phyloP scores from a whole-genome alignment of 2,888 invertebrate species.

The Petrophora chlorosata region DNA sequence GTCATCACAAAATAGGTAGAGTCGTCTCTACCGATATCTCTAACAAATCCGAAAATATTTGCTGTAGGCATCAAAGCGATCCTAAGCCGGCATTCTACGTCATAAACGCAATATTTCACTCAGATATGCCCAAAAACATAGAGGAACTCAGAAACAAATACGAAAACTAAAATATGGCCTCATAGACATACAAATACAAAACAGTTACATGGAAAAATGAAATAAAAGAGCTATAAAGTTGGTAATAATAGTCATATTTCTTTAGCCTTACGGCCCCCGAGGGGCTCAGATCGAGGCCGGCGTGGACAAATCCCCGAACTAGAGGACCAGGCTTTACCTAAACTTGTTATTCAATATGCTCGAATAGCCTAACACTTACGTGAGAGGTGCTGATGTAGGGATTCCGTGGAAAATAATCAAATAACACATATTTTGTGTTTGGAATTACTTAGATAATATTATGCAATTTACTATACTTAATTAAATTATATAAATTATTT shows the following conservation, averaged over 20 bases:
- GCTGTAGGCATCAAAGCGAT: not conserved
- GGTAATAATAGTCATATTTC: constrained; percentile 60
- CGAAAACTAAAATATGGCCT: constrained; percentile 10
- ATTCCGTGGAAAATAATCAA: not conserved
- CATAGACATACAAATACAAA: constrained; percentile 44
- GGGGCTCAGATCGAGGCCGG: constrained; percentile 43
- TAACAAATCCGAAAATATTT: too few species aligned
- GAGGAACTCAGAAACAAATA: constrained; percentile 7
- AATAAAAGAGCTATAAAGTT: constrained; percentile 57
- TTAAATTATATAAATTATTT: too few species aligned
- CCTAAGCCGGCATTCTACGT: not conserved
- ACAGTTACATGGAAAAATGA: constrained; percentile 50
- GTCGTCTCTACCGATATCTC: too few species aligned
- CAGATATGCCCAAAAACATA: not conserved
- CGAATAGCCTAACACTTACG: constrained; percentile 5
- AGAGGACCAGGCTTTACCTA: constrained; percentile 23
- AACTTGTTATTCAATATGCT: constrained; percentile 22
- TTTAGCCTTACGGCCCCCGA: constrained; percentile 50
- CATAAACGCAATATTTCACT: not conserved
- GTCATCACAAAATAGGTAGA: too few species aligned
- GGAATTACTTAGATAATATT: too few species aligned
- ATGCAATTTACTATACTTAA: too few species aligned
- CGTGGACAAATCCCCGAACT: constrained; percentile 49
- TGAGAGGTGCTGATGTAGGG: constrained; percentile 1
- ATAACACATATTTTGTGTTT: too few species aligned